These are phyloP conservation scores for Euspilapteryx auroguttella DNA, from an alignment of 2,888 invertebrate genomes.

Conservation along the genomic window DNA sequence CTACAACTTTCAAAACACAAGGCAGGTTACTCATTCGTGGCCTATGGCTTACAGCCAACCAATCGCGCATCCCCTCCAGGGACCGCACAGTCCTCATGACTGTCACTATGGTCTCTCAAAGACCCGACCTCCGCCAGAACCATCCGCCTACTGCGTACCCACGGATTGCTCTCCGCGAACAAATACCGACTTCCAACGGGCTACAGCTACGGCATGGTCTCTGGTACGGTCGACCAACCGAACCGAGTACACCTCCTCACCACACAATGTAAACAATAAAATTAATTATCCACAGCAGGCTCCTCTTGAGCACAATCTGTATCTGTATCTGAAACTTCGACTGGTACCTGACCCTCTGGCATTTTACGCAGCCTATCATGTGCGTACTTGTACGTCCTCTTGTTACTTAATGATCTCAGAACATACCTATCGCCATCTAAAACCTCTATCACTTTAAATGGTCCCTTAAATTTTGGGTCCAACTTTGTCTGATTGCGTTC, in stretches of 20 bases:
- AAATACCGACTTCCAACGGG: constrained; percentile 2
- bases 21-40: too few species aligned
- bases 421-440: neutral
- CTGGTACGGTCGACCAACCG: neutral
- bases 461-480: neutral
- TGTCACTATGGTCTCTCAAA: neutral
- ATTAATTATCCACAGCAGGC: too few species aligned
- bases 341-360: constrained; percentile 1
- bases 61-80: too few species aligned
- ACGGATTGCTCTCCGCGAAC: constrained; percentile 2
- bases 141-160: constrained; percentile 2
- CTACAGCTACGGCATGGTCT: neutral
- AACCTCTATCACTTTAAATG: neutral
- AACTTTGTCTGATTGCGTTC: too few species aligned
- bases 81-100: too few species aligned
- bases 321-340: neutral
- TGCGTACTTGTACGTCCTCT: constrained; percentile 4
- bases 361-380: constrained; percentile 3
- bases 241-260: too few species aligned
- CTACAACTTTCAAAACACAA: too few species aligned
- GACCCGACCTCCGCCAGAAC: constrained; percentile 1
- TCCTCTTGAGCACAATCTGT: neutral
- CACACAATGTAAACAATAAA: too few species aligned
- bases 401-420: constrained; percentile 1
- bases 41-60: too few species aligned